Base-by-base conservation (phyloP, 2,797 vertebrate species). In the Florisuga fusca region DNA sequence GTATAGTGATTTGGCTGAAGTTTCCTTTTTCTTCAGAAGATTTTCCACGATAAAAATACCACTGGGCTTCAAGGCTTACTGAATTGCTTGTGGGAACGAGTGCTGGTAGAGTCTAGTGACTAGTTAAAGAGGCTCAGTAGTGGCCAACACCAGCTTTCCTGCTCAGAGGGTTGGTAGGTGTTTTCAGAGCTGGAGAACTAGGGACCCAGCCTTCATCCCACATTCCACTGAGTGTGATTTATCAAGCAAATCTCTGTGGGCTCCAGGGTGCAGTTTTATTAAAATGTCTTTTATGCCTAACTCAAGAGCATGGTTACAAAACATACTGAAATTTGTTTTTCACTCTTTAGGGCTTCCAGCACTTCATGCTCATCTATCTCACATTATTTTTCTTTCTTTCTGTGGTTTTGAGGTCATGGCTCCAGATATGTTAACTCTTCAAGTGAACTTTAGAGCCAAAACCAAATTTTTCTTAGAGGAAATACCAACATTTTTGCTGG, bases 361-460 rank as follows among this genome's bases (percentile, higher is more conserved):
- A 90, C 58, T 86, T 81, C 8, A 9, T 58, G 84, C 75, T 95
- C 94, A 88, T 95, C 78, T 84, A 93, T 94, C 80, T 78, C 61
- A 76, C 1, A 2, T 84, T 97, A 91, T 93, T 90, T 96, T 89
- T 86, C 93, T 95, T 96, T 88, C 90, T 94, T 82, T 93, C 94
- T 95, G 92, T 93, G 93, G 96, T 94, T 97, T 95, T 92, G 91
- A 94, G 87, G 92, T 94, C 92, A 66, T 25, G 91, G 61, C 72
- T 94, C 53, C 59, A 93, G 83, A 92, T 87, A 94, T 76, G 74
- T 95, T 94, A 96, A 95, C 84, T 90, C 72, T 91, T 93, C 62
- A 33, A 90, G 58, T 41, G 61, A 81, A 76, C 38, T 75, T 73
- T 26, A 68, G 74, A 88, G 94, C 78, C 93, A 88, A 94, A 94